These are phyloP conservation scores for Octodonta nipae DNA, from an alignment of 2,888 invertebrate species.

Conservation along the genomic window DNA sequence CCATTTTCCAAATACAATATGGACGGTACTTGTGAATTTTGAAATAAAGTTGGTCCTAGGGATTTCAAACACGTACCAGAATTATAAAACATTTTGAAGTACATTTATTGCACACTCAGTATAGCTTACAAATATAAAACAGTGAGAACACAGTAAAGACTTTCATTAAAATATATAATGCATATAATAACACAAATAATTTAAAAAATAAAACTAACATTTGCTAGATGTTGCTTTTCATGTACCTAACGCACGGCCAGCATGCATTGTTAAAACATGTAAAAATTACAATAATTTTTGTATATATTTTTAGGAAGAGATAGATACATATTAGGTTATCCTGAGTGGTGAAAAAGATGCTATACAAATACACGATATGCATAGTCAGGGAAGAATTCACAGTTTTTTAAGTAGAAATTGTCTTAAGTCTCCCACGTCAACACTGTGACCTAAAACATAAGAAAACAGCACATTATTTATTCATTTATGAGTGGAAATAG, in stretches of 20 bases:
- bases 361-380: constrained; percentile 18
- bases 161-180: constrained; percentile 16
- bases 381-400: constrained; percentile 19
- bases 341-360: background rate
- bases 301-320: constrained; percentile 6
- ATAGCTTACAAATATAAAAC: constrained; percentile 21
- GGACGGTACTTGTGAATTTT: no score
- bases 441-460: constrained; percentile 29
- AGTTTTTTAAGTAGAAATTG: constrained; percentile 29
- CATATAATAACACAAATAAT: constrained; percentile 26
- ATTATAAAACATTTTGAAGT: constrained; percentile 1
- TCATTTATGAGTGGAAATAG: no score
- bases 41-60: no score
- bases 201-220: constrained; percentile 21
- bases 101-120: constrained; percentile 1
- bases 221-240: background rate
- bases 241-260: constrained; percentile 33
- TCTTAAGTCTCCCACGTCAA: constrained; percentile 30
- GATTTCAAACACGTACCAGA: no score
- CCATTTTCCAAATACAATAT: no score
- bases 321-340: constrained; percentile 8
- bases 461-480: constrained; percentile 2
- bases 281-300: constrained; percentile 19
- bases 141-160: constrained; percentile 22
- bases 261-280: constrained; percentile 22